Conservation (phyloP, 1,140 invertebrate genomes). For the Cephus cinctus region DNA sequence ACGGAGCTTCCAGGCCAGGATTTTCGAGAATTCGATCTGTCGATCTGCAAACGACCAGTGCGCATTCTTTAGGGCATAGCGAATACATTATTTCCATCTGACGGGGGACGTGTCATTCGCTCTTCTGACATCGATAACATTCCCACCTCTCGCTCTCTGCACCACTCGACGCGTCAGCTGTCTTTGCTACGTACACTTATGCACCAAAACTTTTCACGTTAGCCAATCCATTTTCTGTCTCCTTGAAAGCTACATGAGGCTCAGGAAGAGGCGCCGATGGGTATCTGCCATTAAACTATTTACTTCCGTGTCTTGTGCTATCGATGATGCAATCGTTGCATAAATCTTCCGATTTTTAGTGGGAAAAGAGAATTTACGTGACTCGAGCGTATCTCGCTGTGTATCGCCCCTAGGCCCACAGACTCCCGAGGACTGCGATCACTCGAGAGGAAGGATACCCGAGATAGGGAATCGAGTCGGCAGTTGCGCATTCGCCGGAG, state of each 20-base stretch:
- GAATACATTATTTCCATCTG: not conserved
- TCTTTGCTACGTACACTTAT: too few relatives aligned
- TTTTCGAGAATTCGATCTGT: not conserved
- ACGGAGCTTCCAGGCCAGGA: constrained; percentile 14
- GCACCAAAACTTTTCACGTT: too few relatives aligned
- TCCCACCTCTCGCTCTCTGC: not conserved
- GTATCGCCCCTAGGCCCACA: not conserved
- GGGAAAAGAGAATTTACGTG: not conserved
- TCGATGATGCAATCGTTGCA: too few relatives aligned
- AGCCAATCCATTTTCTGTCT: too few relatives aligned
- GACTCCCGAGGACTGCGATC: constrained; percentile 1
- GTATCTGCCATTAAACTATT: too few relatives aligned
- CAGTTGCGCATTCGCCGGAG: constrained; percentile 36
- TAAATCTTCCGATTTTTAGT: not conserved
- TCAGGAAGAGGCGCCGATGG: too few relatives aligned
- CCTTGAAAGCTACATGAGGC: too few relatives aligned
- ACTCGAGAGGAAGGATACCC: constrained; percentile 30
- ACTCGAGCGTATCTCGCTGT: not conserved
- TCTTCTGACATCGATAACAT: constrained; percentile 1
- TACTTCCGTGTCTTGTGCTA: too few relatives aligned
- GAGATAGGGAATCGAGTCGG: constrained; percentile 14
- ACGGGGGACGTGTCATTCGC: constrained; percentile 6
- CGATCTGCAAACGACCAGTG: not conserved
- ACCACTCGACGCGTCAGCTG: too few relatives aligned
- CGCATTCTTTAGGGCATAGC: not conserved